Conservation (phyloP, 2,113 vertebrate genomes). For the Gnathonemus echidnorhynchus region DNA sequence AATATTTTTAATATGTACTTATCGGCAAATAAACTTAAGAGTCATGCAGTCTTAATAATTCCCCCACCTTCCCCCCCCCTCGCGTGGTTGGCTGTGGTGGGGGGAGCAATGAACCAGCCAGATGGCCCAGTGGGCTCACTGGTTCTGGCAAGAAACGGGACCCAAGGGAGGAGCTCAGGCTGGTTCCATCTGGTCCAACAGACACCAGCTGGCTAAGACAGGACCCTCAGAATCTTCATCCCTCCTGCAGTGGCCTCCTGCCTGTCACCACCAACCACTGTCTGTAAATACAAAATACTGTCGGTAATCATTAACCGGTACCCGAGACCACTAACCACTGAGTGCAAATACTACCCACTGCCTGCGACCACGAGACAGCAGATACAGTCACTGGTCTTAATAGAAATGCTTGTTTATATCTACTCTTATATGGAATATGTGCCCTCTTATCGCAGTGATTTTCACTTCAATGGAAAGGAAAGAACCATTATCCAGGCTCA, state of each 20-base stretch:
- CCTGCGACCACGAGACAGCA: neutral
- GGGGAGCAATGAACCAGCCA: neutral
- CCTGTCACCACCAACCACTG: neutral
- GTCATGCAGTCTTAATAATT: neutral
- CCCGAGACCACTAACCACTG: neutral
- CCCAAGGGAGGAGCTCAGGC: conserved; percentile 10
- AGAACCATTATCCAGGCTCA: conserved; percentile 10
- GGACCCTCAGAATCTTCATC: neutral
- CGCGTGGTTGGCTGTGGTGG: neutral
- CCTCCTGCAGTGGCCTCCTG: neutral
- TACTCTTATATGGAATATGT: neutral
- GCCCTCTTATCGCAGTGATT: neutral
- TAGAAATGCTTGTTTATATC: neutral
- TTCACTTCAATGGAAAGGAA: conserved; percentile 2
- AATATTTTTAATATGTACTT: neutral
- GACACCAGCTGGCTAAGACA: conserved; percentile 11
- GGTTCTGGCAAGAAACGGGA: conserved; percentile 7
- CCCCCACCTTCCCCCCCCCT: neutral
- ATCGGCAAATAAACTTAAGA: neutral
- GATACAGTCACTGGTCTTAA: neutral
- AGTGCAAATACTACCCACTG: neutral
- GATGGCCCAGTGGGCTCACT: conserved; percentile 6
- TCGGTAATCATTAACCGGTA: neutral
- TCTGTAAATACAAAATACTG: conserved; percentile 2
- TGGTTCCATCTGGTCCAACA: conserved; percentile 14